Percentiles rank a stretch among this genome's conserved stretches.
Conservation (phyloP, 2,888 invertebrate genomes). For the Coenonympha arcania region DNA sequence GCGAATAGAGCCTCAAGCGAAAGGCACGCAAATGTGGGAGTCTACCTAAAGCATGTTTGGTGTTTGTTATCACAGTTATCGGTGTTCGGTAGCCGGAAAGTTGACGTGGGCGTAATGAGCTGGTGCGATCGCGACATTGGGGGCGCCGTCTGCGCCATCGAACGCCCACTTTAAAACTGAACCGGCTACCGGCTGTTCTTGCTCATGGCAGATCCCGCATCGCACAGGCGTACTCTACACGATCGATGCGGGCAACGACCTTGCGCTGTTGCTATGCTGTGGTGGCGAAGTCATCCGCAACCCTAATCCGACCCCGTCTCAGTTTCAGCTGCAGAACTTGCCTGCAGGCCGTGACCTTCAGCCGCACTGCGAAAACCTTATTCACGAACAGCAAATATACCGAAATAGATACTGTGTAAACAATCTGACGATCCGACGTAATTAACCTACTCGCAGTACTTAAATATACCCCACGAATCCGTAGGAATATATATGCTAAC, state of each 20-base stretch:
- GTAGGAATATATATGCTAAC: too few species aligned
- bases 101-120: constrained; percentile 29
- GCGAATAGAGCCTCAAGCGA: constrained; percentile 12
- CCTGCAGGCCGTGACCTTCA: neutral
- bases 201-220: constrained; percentile 39
- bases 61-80: constrained; percentile 49
- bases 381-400: neutral
- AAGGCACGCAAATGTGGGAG: constrained; percentile 8
- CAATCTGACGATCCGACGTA: too few species aligned
- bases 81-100: constrained; percentile 30
- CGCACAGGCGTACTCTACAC: constrained; percentile 42
- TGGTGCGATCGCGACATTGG: constrained; percentile 40
- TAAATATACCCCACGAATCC: too few species aligned
- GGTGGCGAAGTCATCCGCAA: constrained; percentile 26
- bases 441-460: neutral
- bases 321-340: neutral
- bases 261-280: constrained; percentile 43
- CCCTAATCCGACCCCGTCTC: constrained; percentile 19
- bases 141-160: constrained; percentile 54
- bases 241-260: constrained; percentile 61
- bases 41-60: constrained; percentile 37
- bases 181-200: constrained; percentile 43
- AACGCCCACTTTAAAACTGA: constrained; percentile 59
- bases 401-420: neutral
- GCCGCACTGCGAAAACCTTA: neutral